These are phyloP conservation scores for Dipodomys spectabilis DNA, from an alignment of 2,113 vertebrate genomes.

Conservation along the genomic window DNA sequence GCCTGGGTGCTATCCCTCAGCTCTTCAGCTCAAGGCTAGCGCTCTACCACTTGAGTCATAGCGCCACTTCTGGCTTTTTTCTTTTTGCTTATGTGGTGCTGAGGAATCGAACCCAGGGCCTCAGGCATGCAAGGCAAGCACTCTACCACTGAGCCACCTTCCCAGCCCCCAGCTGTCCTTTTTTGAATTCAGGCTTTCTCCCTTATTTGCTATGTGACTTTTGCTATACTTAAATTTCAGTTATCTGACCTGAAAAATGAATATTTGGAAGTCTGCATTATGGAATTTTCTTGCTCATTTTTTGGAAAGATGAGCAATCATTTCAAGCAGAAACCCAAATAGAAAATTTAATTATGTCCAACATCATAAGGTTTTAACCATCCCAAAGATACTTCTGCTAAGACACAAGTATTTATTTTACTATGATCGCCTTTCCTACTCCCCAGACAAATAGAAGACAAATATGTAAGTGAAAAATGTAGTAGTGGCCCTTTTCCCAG, in stretches of 20 bases:
- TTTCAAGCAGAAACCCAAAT: slow-evolving; percentile 29
- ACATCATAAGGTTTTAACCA: slow-evolving; percentile 9
- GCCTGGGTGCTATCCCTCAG: too few relatives aligned
- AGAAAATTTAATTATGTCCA: slow-evolving; percentile 35
- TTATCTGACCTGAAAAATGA: slow-evolving; percentile 49
- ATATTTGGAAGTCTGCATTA: slow-evolving; percentile 17
- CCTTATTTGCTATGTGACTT: not conserved
- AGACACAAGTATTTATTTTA: slow-evolving; percentile 13
- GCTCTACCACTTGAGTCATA: too few relatives aligned
- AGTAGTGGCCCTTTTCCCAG: not conserved
- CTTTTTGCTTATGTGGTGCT: too few relatives aligned
- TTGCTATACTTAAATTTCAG: not conserved
- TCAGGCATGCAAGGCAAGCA: too few relatives aligned
- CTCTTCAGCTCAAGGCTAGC: too few relatives aligned
- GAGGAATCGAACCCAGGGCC: too few relatives aligned
- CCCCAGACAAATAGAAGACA: not conserved
- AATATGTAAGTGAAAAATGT: not conserved
- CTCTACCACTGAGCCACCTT: too few relatives aligned
- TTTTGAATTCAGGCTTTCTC: not conserved
- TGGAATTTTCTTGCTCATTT: slow-evolving; percentile 23
- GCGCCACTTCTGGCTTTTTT: too few relatives aligned
- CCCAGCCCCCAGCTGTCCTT: too few relatives aligned
- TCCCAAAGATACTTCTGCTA: slow-evolving; percentile 21
- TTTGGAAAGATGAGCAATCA: not conserved
- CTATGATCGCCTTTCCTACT: slow-evolving; percentile 9